These are phyloP conservation scores for Bombyx huttoni DNA, from an alignment of 2,888 invertebrate species.

Conservation along the genomic window DNA sequence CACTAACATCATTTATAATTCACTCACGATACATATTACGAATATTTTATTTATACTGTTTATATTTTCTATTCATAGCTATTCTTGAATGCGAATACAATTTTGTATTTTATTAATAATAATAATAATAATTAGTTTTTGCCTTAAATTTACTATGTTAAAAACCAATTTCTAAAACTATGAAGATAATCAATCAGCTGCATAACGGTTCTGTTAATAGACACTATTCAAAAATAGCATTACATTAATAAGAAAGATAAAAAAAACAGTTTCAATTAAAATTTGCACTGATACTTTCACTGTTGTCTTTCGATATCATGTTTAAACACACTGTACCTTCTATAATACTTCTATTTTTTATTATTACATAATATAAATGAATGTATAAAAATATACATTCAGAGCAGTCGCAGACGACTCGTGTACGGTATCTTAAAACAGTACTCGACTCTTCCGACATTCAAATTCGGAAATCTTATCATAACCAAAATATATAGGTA, in stretches of 20 bases:
- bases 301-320: constrained; percentile 29
- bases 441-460: neutral
- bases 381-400: constrained; percentile 66
- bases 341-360: constrained; percentile 43
- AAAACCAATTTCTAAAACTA: too few species aligned
- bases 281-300: constrained; percentile 18
- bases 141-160: neutral
- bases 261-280: constrained; percentile 8
- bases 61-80: constrained; percentile 11
- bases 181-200: neutral
- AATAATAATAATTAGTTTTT: neutral
- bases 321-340: constrained; percentile 34
- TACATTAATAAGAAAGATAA: constrained; percentile 12
- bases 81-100: constrained; percentile 21
- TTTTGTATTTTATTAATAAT: too few species aligned
- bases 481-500: neutral
- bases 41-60: too few species aligned
- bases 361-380: constrained; percentile 33
- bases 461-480: neutral
- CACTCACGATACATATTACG: too few species aligned
- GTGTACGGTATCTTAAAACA: neutral
- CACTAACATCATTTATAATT: neutral
- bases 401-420: constrained; percentile 5
- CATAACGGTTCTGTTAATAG: neutral
- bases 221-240: constrained; percentile 15